Evolutionary conservation across 2,113 vertebrate genomes (phyloP).

Genomic region (Pelecanoides urinatrix): DNA sequence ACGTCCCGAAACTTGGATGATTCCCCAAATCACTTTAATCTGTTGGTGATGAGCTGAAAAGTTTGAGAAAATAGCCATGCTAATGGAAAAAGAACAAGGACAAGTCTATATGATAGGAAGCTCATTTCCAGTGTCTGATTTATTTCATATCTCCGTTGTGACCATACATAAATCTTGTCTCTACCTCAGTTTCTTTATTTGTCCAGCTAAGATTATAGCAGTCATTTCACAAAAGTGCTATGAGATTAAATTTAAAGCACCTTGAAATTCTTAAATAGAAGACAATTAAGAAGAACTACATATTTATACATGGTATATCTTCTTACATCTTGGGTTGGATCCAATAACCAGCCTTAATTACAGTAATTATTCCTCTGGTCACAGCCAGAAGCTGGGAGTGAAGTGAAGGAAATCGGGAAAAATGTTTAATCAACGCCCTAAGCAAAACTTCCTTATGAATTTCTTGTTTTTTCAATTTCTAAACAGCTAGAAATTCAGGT

Average conservation of each 20-base stretch:
- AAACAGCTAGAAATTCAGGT: background rate
- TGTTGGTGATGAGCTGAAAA: slow-evolving; percentile 63
- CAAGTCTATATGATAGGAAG: slow-evolving; percentile 53
- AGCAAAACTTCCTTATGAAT: background rate
- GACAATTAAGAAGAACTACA: slow-evolving; percentile 57
- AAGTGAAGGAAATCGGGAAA: slow-evolving; percentile 3
- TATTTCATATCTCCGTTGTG: background rate
- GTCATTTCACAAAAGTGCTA: slow-evolving; percentile 22
- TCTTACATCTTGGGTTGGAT: slow-evolving; percentile 51
- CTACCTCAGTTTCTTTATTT: slow-evolving; percentile 63
- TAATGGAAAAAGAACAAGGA: slow-evolving; percentile 61
- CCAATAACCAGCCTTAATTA: slow-evolving; percentile 54
- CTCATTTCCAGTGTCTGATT: slow-evolving; percentile 52
- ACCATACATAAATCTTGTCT: slow-evolving; percentile 32
- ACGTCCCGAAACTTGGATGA: slow-evolving; percentile 39
- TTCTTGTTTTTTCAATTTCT: background rate
- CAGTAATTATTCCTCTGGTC: slow-evolving; percentile 43
- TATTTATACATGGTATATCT: slow-evolving; percentile 55
- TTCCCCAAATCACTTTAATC: slow-evolving; percentile 54
- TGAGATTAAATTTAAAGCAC: slow-evolving; percentile 54
- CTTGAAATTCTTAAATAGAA: slow-evolving; percentile 54
- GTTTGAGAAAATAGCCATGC: slow-evolving; percentile 39
- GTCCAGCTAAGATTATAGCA: slow-evolving; percentile 29
- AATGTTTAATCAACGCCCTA: background rate
- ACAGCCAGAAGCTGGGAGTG: background rate